Evolutionary conservation across 2,113 vertebrate species (phyloP), one percentile per base, ranked within the genome.

Genomic region (Zosterops hypoxanthus): DNA sequence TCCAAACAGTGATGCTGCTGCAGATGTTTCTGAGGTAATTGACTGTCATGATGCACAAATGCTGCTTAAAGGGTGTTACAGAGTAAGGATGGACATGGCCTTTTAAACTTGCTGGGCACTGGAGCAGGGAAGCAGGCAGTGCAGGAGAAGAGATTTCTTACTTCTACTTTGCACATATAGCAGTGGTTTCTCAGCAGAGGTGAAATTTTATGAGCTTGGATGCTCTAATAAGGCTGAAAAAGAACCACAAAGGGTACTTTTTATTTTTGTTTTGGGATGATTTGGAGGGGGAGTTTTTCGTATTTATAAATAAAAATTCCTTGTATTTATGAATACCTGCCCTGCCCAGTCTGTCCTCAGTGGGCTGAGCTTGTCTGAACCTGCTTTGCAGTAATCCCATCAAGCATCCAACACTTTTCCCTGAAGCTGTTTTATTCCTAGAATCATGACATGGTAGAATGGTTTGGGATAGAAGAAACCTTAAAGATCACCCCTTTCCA

Each of bases 21-120:
- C 49, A 73, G 94, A 95, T 89, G 94, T 97, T 95, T 80, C 92
- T 95, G 96, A 96, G 96, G 86, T 75, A 63, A 61, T 33, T 23
- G 69, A 8, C 21, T 75, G 56, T 69, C 25, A 21, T 53, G 49
- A 61, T 75, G 72, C 26, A 47, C 53, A 90, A 85, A 71, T n/a
- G 60, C 49, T 68, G 56, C 92, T 57, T 52, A 39, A 82, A 65
- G 41, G 33, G 33, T 76, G 28, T 84, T 57, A 50, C 20, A 7
- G 61, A 61, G 41, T 8, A 53, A 63, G 31, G 63, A 49, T 66
- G 42, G 44, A n/a, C 71, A 6, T 4, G 49, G 26, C 23, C 69
- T 53, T 88, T 66, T 55, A 41, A 81, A 39, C 41, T 53, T 64
- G 41, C 23, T 50, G 4, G 3, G 9, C 47, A 26, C 42, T 44